Base-by-base conservation (phyloP, 2,888 invertebrate genomes). In the Cataglyphis livida region DNA sequence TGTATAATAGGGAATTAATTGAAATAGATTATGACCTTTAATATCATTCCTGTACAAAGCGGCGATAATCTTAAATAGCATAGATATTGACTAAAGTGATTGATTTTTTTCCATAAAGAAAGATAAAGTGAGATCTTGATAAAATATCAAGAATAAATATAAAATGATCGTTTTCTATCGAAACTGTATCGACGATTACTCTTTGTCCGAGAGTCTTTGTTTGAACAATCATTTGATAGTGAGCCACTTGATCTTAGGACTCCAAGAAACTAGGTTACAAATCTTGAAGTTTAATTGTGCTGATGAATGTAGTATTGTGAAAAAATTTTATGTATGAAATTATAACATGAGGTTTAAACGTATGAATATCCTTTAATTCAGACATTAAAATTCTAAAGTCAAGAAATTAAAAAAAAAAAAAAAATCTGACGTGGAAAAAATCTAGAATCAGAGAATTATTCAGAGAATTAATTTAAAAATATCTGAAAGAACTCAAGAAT, bases 221-320 rank as follows among this genome's bases (percentile, higher is more conserved):
- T 74, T 62, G 51, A 51, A 32, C n/a, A 48, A 12, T 41, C 9
- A 28, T 41, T 35, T 59, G 28, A 64, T 64, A 38, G 15, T 4
- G 18, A 35, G 18, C 25, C 0, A 38, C 25, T 75, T 38, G 3
- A 51, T 18, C 32, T 74, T 48, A 35, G 12, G 15, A n/a, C n/a
- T 61, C 15, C n/a, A n/a, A 44, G 74, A 73, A 41, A 35, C 18
- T 57, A 38, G 28, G 41, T 0, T 73, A 28, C 12, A 73, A 61
- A 28, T 41, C 1, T 44, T 3, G 28, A 3, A 74, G 10, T 48
- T 2, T 61, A 61, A 2, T 44, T 32, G 32, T 9, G 18, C 21
- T 25, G 1, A 48, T 51, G 1, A 32, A 62, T 74, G 12, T 21
- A 48, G 15, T 44, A 12, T 7, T 5, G 18, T 18, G 64, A 64